Evolutionary conservation across 2,113 vertebrate genomes (phyloP).

Genomic region (Rana temporaria): DNA sequence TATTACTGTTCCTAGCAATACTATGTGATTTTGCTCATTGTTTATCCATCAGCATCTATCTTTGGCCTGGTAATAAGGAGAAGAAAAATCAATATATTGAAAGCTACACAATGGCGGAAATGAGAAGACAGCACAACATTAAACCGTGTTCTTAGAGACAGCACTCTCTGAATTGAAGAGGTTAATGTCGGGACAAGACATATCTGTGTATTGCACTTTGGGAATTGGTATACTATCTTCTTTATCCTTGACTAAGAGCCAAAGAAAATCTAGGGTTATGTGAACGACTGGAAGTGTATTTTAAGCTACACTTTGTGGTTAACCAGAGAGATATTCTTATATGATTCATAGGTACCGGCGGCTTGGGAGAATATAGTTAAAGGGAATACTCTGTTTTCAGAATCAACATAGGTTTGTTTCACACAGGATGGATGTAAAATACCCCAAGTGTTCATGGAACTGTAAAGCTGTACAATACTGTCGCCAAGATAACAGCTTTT

Average conservation of each 20-base stretch:
- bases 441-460: not conserved
- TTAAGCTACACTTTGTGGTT: slow-evolving; percentile 47
- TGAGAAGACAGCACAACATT: not conserved
- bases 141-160: not conserved
- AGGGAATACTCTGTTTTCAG: slow-evolving; percentile 31
- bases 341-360: slow-evolving; percentile 45
- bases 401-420: slow-evolving; percentile 1
- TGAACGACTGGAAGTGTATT: slow-evolving; percentile 51
- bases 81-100: slow-evolving; percentile 10
- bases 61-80: slow-evolving; percentile 7
- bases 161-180: not conserved
- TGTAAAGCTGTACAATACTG: slow-evolving; percentile 1
- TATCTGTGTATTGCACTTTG: slow-evolving; percentile 9
- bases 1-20: not conserved
- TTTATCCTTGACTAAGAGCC: slow-evolving; percentile 32
- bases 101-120: not conserved
- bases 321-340: slow-evolving; percentile 51
- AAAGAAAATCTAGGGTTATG: slow-evolving; percentile 39
- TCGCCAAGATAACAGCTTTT: not conserved
- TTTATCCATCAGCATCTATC: not conserved
- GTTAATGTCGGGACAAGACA: slow-evolving; percentile 26
- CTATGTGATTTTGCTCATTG: not conserved
- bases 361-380: not conserved
- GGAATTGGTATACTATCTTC: slow-evolving; percentile 38
- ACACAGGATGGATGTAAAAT: slow-evolving; percentile 4